A percentile compares a stretch with the other conserved stretches of the same genome.
Conservation (phyloP, 2,888 invertebrate genomes). For the Pandemis heparana region DNA sequence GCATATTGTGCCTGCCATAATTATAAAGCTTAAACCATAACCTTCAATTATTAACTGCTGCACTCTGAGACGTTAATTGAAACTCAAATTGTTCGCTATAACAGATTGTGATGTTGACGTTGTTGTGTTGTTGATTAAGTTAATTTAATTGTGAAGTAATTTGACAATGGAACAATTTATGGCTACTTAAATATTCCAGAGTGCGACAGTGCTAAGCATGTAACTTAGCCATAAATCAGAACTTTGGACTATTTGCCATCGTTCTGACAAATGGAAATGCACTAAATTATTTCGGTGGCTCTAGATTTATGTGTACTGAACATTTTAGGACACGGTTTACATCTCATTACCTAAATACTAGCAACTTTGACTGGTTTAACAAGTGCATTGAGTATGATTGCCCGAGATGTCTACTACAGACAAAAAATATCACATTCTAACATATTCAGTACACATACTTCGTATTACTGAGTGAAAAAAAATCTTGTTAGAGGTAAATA, state of each 20-base stretch:
- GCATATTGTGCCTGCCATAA: slow-evolving; percentile 80
- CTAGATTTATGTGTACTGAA: background rate
- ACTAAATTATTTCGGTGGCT: background rate
- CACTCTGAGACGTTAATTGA: background rate
- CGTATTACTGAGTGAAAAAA: background rate
- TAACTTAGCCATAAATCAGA: background rate
- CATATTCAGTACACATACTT: slow-evolving; percentile 45
- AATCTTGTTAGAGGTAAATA: slow-evolving; percentile 19
- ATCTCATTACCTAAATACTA: background rate
- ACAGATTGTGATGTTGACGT: too few species aligned
- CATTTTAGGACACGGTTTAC: slow-evolving; percentile 46
- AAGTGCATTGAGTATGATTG: too few species aligned
- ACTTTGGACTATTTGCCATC: background rate
- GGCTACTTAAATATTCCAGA: background rate
- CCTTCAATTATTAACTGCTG: slow-evolving; percentile 55
- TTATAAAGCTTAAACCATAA: slow-evolving; percentile 67
- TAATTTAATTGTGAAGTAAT: background rate
- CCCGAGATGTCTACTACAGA: too few species aligned
- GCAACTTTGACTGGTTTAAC: background rate
- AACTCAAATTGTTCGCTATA: slow-evolving; percentile 7
- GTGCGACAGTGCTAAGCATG: background rate
- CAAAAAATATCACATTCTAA: slow-evolving; percentile 30
- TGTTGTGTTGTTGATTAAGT: too few species aligned
- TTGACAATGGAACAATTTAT: background rate
- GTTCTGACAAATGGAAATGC: slow-evolving; percentile 17